phyloP scores from a whole-genome alignment of 2,888 invertebrate genomes.

The Brachypalpus laphriformis region DNA sequence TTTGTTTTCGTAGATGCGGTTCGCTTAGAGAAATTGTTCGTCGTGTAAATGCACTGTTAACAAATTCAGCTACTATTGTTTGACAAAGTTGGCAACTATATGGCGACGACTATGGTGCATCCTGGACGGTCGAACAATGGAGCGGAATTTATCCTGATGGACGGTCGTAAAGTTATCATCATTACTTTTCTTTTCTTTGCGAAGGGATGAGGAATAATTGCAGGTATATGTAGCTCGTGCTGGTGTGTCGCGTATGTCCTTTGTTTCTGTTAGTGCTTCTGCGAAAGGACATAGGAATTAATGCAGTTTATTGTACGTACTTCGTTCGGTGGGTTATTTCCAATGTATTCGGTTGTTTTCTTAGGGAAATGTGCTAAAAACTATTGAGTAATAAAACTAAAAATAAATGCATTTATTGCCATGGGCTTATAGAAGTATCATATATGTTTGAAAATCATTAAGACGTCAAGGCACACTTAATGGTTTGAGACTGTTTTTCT shows the following conservation, averaged over 20 bases:
- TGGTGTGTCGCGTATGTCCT: neutral
- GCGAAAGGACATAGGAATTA: conserved; percentile 38
- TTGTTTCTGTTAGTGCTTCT: neutral
- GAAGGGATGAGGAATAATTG: conserved; percentile 23
- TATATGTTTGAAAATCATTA: neutral
- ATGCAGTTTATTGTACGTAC: conserved; percentile 66
- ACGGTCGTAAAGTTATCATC: conserved; percentile 72
- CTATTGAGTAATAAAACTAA: conserved; percentile 63
- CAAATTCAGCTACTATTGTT: conserved; percentile 10
- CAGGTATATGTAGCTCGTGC: conserved; percentile 26
- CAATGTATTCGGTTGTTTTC: conserved; percentile 12
- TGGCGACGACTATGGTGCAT: neutral
- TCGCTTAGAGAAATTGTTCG: conserved; percentile 21
- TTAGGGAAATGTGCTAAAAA: conserved; percentile 19
- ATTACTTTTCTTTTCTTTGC: conserved; percentile 69
- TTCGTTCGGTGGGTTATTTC: neutral
- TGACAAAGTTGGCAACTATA: neutral
- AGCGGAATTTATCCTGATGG: conserved; percentile 64
- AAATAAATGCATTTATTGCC: conserved; percentile 22
- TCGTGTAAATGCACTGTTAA: conserved; percentile 27
- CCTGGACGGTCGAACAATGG: conserved; percentile 35
- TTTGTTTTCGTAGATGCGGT: conserved; percentile 39
- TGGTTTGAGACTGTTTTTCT: neutral
- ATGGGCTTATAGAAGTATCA: too few relatives aligned
- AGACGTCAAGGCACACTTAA: conserved; percentile 16